A percentile compares a stretch with the other conserved stretches of the same genome.
phyloP scores from a whole-genome alignment of 2,113 vertebrate genomes.

The Eudyptes chrysolophus region DNA sequence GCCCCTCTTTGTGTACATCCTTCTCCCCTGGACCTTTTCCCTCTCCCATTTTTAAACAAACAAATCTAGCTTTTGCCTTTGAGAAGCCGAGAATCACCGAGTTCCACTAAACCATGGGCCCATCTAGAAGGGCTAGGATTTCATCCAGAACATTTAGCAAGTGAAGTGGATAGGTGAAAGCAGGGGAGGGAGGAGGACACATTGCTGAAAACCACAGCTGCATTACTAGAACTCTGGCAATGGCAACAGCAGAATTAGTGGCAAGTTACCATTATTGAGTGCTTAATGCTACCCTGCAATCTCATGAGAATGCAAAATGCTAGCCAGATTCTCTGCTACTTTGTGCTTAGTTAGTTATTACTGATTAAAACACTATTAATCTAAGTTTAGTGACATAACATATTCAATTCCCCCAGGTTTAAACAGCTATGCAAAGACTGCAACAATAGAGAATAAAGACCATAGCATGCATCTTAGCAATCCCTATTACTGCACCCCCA shows the following conservation, averaged over 20 bases:
- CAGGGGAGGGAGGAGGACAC: neutral
- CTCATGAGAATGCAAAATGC: neutral
- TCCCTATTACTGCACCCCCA: neutral
- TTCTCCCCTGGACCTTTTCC: neutral
- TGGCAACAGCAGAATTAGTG: neutral
- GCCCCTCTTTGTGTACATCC: neutral
- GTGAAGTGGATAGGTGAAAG: neutral
- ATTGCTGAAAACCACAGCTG: neutral
- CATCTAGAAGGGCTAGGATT: neutral
- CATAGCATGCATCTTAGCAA: neutral
- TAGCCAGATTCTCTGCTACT: neutral
- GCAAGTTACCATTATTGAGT: neutral
- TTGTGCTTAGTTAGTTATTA: neutral
- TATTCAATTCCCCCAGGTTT: neutral
- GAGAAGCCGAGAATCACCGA: neutral
- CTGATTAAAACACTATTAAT: neutral
- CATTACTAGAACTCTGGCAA: neutral
- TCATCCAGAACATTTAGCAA: neutral
- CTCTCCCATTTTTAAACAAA: neutral
- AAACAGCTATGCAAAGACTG: neutral
- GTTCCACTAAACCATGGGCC: neutral
- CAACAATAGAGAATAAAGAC: neutral
- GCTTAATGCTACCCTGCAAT: neutral
- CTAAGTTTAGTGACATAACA: neutral
- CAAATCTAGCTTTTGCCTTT: neutral